Conservation (phyloP, 1,140 invertebrate genomes). For the Aleiodes sp. region DNA sequence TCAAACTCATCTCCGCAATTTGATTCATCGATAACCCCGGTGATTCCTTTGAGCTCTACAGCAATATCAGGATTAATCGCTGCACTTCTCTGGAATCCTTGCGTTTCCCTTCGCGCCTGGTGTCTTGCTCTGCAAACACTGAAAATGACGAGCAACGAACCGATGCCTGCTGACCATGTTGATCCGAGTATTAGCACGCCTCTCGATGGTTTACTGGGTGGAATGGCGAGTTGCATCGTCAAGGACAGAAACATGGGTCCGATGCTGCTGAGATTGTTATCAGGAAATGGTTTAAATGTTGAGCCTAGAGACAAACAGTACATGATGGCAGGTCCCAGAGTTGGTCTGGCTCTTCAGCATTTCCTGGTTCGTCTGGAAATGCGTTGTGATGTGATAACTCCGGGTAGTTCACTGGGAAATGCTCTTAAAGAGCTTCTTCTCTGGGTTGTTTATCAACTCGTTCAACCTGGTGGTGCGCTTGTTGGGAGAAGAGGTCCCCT, state of each 20-base stretch:
- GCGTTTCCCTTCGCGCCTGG: constrained; percentile 78
- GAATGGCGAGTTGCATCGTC: constrained; percentile 72
- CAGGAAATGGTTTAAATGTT: constrained; percentile 69
- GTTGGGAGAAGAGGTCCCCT: constrained; percentile 78
- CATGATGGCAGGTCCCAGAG: constrained; percentile 77
- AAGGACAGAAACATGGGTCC: constrained; percentile 77
- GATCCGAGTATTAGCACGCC: constrained; percentile 52
- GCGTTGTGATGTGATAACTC: constrained; percentile 73
- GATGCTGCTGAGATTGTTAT: constrained; percentile 77
- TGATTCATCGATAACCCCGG: constrained; percentile 73
- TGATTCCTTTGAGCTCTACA: constrained; percentile 75
- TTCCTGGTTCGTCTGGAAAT: constrained; percentile 76
- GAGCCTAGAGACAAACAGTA: constrained; percentile 67
- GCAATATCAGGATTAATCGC: constrained; percentile 78
- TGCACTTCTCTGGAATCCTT: constrained; percentile 73
- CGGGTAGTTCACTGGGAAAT: constrained; percentile 68
- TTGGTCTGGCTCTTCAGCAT: constrained; percentile 78
- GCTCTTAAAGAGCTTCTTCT: constrained; percentile 76
- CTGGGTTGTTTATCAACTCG: constrained; percentile 76
- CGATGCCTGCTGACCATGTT: constrained; percentile 49
- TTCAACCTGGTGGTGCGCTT: constrained; percentile 76
- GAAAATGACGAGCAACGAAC: constrained; percentile 68
- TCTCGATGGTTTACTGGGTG: constrained; percentile 54
- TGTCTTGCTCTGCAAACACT: constrained; percentile 76
- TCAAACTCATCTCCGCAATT: constrained; percentile 61